A percentile compares a stretch with the other conserved stretches of the same genome.
These are phyloP conservation scores for Drosophila formosana DNA, from an alignment of 2,888 invertebrate species.

Conservation along the genomic window DNA sequence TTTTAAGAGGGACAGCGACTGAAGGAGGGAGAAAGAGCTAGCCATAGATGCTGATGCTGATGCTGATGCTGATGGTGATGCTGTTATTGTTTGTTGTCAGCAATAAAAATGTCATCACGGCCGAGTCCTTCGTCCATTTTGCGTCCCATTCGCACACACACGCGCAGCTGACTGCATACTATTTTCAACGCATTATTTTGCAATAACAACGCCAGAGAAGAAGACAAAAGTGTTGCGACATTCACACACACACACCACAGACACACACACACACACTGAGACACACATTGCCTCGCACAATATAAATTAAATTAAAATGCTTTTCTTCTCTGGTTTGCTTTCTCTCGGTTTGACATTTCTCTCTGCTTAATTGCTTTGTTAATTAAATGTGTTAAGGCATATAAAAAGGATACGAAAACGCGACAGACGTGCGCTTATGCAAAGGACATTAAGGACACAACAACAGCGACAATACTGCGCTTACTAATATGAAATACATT, in stretches of 20 bases:
- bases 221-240: conserved; percentile 41
- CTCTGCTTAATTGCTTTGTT: conserved; percentile 80
- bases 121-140: conserved; percentile 47
- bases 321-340: conserved; percentile 42
- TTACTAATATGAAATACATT: conserved; percentile 73
- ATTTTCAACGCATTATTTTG: conserved; percentile 66
- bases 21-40: background rate
- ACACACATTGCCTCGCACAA: conserved; percentile 17
- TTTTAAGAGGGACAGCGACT: conserved; percentile 19
- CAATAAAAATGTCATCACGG: conserved; percentile 76
- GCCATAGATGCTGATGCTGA: conserved; percentile 12
- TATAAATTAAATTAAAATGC: conserved; percentile 74
- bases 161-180: conserved; percentile 41
- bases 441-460: conserved; percentile 69
- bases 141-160: conserved; percentile 31
- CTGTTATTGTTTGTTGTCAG: conserved; percentile 58
- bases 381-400: conserved; percentile 76
- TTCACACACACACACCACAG: conserved; percentile 20
- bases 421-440: conserved; percentile 56
- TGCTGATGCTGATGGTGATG: background rate
- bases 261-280: conserved; percentile 7
- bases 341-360: conserved; percentile 54
- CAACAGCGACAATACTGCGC: conserved; percentile 29
- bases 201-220: conserved; percentile 47
- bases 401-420: conserved; percentile 60